A percentile compares a stretch with the other conserved stretches of the same genome.
These are phyloP conservation scores for Podiceps cristatus DNA, from an alignment of 2,113 vertebrate genomes.

Conservation along the genomic window DNA sequence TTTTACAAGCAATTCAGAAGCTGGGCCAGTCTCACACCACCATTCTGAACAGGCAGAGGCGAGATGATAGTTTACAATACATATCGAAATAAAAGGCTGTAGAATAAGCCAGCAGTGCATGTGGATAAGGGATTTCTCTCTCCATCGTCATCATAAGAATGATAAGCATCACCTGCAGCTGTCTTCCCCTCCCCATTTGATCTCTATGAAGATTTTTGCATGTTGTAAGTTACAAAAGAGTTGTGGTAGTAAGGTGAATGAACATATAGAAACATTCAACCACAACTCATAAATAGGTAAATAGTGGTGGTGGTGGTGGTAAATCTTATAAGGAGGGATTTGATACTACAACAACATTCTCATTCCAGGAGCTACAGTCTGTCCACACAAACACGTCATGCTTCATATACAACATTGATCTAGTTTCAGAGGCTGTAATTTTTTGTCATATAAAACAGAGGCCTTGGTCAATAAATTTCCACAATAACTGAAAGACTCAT, in stretches of 20 bases:
- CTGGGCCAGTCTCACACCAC: background rate
- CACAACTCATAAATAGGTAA: background rate
- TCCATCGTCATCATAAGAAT: background rate
- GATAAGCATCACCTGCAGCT: background rate
- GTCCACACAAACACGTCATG: background rate
- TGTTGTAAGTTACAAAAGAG: background rate
- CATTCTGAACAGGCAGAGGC: background rate
- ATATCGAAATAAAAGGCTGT: background rate
- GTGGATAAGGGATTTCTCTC: background rate
- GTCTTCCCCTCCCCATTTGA: background rate
- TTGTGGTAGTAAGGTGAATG: background rate
- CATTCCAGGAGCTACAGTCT: background rate
- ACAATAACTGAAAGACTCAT: constrained; percentile 60
- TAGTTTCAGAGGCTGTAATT: constrained; percentile 33
- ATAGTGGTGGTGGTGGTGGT: too few species aligned
- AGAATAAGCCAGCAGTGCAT: background rate
- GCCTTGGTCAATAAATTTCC: constrained; percentile 64
- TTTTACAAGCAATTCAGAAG: background rate
- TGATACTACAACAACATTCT: background rate
- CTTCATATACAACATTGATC: background rate
- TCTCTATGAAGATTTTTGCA: background rate
- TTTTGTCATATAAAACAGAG: constrained; percentile 68
- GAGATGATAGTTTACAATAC: background rate
- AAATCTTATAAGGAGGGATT: background rate
- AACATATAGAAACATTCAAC: background rate